Percentiles rank a stretch among this genome's conserved stretches.
phyloP scores from a whole-genome alignment of 2,797 vertebrate species.

The Chelidonichthys spinosus region DNA sequence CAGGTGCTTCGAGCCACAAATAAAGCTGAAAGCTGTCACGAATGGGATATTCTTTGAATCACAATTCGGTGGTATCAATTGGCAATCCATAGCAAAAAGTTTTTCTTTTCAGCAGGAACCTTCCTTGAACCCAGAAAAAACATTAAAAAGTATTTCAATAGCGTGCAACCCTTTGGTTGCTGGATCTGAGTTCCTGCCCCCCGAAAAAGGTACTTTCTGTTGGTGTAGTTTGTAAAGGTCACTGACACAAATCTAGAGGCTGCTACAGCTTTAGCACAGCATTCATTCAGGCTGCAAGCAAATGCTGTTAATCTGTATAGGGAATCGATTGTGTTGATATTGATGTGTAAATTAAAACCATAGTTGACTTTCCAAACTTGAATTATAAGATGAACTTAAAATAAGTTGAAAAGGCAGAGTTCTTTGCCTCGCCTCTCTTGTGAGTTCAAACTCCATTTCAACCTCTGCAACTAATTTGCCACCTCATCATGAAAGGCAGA shows the following conservation, averaged over 20 bases:
- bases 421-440: background rate
- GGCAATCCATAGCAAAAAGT: background rate
- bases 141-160: background rate
- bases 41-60: constrained; percentile 25
- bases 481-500: background rate
- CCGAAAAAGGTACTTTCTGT: background rate
- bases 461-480: background rate
- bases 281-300: background rate
- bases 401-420: background rate
- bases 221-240: constrained; percentile 12
- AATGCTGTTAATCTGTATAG: background rate
- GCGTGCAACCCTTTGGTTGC: background rate
- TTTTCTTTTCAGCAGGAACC: constrained; percentile 3
- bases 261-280: background rate
- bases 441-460: background rate
- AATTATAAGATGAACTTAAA: background rate
- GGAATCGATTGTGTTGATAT: background rate
- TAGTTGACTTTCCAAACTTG: background rate
- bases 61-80: constrained; percentile 27
- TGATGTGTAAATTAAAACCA: background rate
- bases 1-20: constrained; percentile 31
- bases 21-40: constrained; percentile 30
- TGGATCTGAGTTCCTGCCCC: background rate
- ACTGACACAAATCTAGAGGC: background rate
- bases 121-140: background rate